Evolutionary conservation across 2,888 invertebrate species (phyloP).

Genomic region (Tipula confusa): DNA sequence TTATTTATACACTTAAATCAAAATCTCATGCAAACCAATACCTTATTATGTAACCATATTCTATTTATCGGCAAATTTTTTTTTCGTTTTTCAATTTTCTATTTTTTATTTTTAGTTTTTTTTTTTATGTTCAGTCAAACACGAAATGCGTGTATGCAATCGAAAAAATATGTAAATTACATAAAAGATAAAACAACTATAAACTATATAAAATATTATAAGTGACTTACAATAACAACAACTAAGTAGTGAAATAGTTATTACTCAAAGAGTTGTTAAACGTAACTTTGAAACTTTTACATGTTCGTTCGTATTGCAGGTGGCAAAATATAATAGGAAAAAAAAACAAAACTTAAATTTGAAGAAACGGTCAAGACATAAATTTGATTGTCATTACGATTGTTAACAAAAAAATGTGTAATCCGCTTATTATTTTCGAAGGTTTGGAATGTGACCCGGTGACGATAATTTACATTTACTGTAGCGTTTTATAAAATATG

Average conservation of each 20-base stretch:
- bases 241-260: not conserved
- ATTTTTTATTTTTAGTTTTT: too few species aligned
- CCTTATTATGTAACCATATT: too few species aligned
- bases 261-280: slow-evolving; percentile 1
- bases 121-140: not conserved
- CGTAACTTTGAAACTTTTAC: slow-evolving; percentile 12
- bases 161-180: not conserved
- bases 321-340: not conserved
- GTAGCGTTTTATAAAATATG: not conserved
- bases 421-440: not conserved
- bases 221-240: not conserved
- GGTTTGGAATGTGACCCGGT: not conserved
- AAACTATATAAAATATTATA: not conserved
- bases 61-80: too few species aligned
- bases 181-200: not conserved
- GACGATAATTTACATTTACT: not conserved
- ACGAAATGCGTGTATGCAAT: slow-evolving; percentile 20
- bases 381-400: slow-evolving; percentile 1
- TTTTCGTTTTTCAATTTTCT: too few species aligned
- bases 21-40: too few species aligned
- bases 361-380: not conserved
- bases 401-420: not conserved
- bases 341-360: too few species aligned
- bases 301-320: not conserved
- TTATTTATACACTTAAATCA: too few species aligned